These are phyloP conservation scores for Amblyjoppa fuscipennis DNA, from an alignment of 2,888 invertebrate genomes.

Conservation along the genomic window DNA sequence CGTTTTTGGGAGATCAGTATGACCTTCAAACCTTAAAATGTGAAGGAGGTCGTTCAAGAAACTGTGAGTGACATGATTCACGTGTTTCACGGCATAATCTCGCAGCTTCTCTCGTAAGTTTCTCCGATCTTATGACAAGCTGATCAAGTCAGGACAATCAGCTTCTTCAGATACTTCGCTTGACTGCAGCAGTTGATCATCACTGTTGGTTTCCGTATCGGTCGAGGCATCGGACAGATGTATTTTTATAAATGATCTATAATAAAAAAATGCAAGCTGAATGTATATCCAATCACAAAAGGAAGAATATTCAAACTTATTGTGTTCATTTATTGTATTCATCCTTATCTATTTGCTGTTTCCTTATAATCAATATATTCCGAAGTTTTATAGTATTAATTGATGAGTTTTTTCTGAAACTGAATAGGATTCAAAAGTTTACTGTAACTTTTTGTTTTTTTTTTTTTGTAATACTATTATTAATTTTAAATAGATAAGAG, in stretches of 20 bases:
- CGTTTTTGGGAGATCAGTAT: constrained; percentile 54
- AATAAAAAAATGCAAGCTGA: constrained; percentile 5
- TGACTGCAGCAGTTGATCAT: neutral
- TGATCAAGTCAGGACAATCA: neutral
- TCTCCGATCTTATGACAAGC: constrained; percentile 14
- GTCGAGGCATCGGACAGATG: constrained; percentile 26
- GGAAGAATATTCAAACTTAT: neutral
- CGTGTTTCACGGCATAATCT: constrained; percentile 23
- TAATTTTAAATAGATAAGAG: no score
- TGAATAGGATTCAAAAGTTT: no score
- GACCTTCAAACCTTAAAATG: constrained; percentile 50
- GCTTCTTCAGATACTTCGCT: neutral
- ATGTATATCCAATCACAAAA: neutral
- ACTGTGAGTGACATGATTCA: constrained; percentile 20
- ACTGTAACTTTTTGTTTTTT: no score
- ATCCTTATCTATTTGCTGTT: neutral
- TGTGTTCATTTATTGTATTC: neutral
- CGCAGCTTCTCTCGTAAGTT: constrained; percentile 25
- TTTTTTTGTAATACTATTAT: no score
- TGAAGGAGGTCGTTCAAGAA: constrained; percentile 43
- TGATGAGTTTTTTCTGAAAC: no score
- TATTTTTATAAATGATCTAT: neutral
- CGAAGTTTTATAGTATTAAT: no score
- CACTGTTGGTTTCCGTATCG: neutral
- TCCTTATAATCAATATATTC: neutral